These are phyloP conservation scores for Rhyacichthys aspro DNA, from an alignment of 2,797 vertebrate genomes.

Conservation along the genomic window DNA sequence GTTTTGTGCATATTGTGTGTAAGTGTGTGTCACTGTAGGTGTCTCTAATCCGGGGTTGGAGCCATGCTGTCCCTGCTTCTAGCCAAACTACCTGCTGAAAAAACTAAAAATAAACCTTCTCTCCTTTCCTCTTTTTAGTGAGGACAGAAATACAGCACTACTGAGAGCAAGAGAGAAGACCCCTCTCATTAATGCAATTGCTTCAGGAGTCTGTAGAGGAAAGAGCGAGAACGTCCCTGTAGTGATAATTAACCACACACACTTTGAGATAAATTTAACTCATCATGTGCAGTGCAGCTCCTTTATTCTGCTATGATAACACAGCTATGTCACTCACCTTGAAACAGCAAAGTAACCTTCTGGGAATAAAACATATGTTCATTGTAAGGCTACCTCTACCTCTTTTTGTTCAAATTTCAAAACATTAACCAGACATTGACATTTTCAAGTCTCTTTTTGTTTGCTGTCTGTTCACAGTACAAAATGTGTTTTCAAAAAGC, in stretches of 20 bases:
- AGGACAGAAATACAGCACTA: conserved; percentile 20
- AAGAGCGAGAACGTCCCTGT: conserved; percentile 49
- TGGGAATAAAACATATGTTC: too few species aligned
- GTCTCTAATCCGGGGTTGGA: conserved; percentile 68
- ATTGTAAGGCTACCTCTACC: too few species aligned
- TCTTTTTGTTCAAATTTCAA: too few species aligned
- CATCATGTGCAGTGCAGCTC: conserved; percentile 35
- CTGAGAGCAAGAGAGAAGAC: conserved; percentile 19
- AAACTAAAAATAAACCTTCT: conserved; percentile 58
- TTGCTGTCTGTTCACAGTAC: too few species aligned
- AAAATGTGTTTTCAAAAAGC: too few species aligned
- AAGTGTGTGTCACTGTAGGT: conserved; percentile 58
- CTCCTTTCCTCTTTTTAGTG: conserved; percentile 8
- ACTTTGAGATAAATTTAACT: conserved; percentile 52
- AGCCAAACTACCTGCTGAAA: conserved; percentile 68
- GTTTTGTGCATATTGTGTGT: conserved; percentile 18
- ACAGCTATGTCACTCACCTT: conserved; percentile 24
- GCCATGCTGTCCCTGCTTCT: conserved; percentile 51
- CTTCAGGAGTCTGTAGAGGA: conserved; percentile 51
- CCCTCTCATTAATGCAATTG: conserved; percentile 56
- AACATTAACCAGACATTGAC: too few species aligned
- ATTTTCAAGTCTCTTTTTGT: too few species aligned
- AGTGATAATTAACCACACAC: conserved; percentile 57
- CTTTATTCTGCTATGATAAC: conserved; percentile 19
- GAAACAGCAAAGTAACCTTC: conserved; percentile 13